Base-by-base conservation (phyloP, 2,113 vertebrate genomes). In the Crypturellus undulatus region DNA sequence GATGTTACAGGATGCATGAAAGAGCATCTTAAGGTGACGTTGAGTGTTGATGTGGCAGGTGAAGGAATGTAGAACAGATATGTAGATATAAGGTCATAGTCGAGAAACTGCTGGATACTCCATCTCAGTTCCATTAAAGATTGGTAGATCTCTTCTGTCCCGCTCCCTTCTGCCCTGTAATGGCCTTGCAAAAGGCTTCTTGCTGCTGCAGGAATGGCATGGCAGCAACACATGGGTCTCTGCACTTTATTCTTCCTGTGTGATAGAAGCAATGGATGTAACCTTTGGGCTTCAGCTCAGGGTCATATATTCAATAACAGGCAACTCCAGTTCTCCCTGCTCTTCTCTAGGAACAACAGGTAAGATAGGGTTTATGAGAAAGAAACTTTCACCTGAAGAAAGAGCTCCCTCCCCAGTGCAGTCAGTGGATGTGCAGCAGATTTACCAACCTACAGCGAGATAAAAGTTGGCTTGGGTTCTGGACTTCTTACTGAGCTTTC, bases 141-240 rank as follows among this genome's bases (percentile, higher is more conserved):
- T 15, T 63, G 47, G 13, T 63, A 15, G 30, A 32, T 49, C 32
- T 72, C 32, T 67, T 67, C 75, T 79, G 45, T 9, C 5, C 18
- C 14, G 16, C 32, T 65, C 4, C 28, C 52, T 18, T 43, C 45
- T 40, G 43, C 13, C 32, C 51, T 21, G 58, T 7, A 67, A 30
- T 1, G 30, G 54, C 43, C 32, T 59, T 4, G 8, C 6, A 59
- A 58, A 32, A 30, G 28, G 28, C 28, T 32, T 32, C 24, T 25
- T 60, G 54, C 54, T 59, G 47, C 0, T 0, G 22, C 42, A 24
- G 59, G 77, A 92, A 59, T 28, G 9, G 21, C 28, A 47, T 1
- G 8, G 36, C 67, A 68, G 21, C 6, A 12, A 68, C 30, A 12
- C 26, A 47, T 14, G 10, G 84, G 12, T 20, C 47, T 28, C 34